Evolutionary conservation across 2,797 vertebrate genomes (phyloP).

Genomic region (Poecilia gillii): DNA sequence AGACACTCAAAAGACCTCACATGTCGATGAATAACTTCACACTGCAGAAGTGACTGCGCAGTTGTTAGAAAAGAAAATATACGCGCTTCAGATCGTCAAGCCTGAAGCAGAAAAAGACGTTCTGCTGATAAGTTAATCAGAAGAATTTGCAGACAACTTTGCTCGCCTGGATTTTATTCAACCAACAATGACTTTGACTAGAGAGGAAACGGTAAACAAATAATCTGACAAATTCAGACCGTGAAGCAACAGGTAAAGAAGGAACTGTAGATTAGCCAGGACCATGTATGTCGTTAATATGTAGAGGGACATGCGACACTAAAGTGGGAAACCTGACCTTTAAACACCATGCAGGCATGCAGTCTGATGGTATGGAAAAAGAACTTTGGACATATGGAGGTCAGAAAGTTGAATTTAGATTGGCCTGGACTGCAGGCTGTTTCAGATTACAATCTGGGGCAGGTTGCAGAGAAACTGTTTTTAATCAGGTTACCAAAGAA

Average conservation of each 20-base stretch:
- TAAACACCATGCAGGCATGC: conserved; percentile 61
- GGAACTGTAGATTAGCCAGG: conserved; percentile 27
- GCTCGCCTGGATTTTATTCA: conserved; percentile 6
- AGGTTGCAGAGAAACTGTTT: conserved; percentile 1
- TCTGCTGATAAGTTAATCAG: conserved; percentile 5
- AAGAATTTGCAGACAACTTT: conserved; percentile 14
- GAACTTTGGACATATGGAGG: conserved; percentile 50
- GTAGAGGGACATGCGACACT: conserved; percentile 68
- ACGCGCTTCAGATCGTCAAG: neutral
- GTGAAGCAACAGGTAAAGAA: neutral
- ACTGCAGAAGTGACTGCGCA: conserved; percentile 32
- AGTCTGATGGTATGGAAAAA: conserved; percentile 53
- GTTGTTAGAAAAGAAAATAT: conserved; percentile 38
- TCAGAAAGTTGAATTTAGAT: conserved; percentile 65
- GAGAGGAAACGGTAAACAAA: conserved; percentile 11
- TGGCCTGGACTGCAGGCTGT: conserved; percentile 42
- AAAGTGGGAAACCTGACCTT: conserved; percentile 72
- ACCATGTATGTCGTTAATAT: conserved; percentile 73
- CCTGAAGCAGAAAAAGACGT: conserved; percentile 13
- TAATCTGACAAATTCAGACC: neutral
- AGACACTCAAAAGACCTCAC: conserved; percentile 66
- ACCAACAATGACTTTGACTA: conserved; percentile 15
- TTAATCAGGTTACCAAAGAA: conserved; percentile 8
- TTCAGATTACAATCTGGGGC: conserved; percentile 34
- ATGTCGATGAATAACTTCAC: conserved; percentile 62